phyloP scores from a whole-genome alignment of 2,113 vertebrate species.

The Empidonax traillii region DNA sequence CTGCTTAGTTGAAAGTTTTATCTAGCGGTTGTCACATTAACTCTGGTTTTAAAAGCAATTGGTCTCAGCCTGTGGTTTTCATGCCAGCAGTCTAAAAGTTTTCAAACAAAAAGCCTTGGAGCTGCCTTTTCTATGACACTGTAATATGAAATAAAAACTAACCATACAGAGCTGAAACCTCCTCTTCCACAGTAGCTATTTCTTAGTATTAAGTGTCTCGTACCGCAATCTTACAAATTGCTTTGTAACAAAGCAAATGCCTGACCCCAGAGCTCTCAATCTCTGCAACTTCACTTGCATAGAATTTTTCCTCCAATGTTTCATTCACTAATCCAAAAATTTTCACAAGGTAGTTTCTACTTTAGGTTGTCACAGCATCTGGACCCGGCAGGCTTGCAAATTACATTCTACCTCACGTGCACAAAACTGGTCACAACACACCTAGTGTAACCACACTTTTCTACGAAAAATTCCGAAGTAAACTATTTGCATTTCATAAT shows the following conservation, averaged over 20 bases:
- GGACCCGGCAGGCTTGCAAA: neutral
- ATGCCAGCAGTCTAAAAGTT: neutral
- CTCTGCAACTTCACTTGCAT: neutral
- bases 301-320: neutral
- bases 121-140: neutral
- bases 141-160: neutral
- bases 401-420: neutral
- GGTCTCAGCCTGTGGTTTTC: neutral
- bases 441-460: neutral
- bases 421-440: neutral
- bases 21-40: neutral
- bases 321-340: neutral
- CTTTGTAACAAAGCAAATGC: slow-evolving; percentile 7
- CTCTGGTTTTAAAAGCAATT: neutral
- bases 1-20: neutral
- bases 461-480: neutral
- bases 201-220: neutral
- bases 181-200: neutral
- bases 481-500: neutral
- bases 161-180: neutral
- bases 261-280: neutral
- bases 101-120: neutral
- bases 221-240: neutral
- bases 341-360: neutral
- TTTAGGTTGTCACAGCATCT: neutral